Evolutionary conservation across 2,888 invertebrate species (phyloP), one percentile per base, ranked within the genome.

Genomic region (Sturmia bella): DNA sequence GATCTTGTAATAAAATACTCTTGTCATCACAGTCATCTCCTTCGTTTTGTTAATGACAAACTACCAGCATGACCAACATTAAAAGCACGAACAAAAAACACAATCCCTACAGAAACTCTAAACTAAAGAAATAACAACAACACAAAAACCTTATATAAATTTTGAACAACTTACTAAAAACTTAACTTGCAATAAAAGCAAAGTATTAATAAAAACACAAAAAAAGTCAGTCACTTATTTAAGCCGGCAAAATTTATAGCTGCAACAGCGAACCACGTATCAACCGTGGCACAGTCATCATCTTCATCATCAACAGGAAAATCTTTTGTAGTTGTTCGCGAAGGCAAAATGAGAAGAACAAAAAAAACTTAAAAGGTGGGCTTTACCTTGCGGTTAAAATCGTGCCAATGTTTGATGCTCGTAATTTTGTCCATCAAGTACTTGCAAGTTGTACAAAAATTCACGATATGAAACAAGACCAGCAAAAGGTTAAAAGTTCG

Each of bases 1-100:
- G 82, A 82, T 82, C 78, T 78, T 75, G 78, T 82, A 82, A 82
- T 82, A 82, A 82, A 82, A 74, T 74, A 66, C 78, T 78, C 70
- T 78, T 82, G 78, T 82, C 82, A 82, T 82, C 82, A 43, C 48
- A 78, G 82, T 74, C 78, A 82, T 82, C 82, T 82, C 54, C 19
- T 56, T 70, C 69, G 74, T 66, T 82, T 78, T 70, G 64, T 70
- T 82, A 82, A 78, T 82, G 82, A 82, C 78, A 82, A 82, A 82
- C 78, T 70, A 61, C 54, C 74, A 70, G 78, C 72, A 82, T 82
- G 82, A 73, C 82, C 82, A 82, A 79, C 78, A 73, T 66, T 59
- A 61, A 73, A 79, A 66, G 45, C 72, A 79, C 66, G 78, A 66
- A 59, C 52, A 32, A 1, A 52, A 48, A 39, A 73, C 45, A 15